Percentiles rank a stretch among this genome's conserved stretches.
Conservation (phyloP, 2,113 vertebrate species). For the Dasyurus viverrinus region DNA sequence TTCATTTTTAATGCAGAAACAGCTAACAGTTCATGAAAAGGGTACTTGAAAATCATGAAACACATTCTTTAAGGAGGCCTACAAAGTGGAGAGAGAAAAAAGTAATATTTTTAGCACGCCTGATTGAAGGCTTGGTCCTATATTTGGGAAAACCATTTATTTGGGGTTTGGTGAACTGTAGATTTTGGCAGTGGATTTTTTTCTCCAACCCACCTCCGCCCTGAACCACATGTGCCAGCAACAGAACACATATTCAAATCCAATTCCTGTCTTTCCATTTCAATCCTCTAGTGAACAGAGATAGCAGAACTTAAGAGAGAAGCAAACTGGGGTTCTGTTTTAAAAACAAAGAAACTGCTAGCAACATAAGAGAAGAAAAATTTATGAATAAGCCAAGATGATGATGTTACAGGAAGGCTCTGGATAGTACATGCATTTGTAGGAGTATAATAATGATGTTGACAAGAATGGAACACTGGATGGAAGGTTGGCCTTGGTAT, state of each 20-base stretch:
- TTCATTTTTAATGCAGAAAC: slow-evolving; percentile 31
- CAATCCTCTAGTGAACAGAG: not conserved
- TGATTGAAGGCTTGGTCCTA: slow-evolving; percentile 37
- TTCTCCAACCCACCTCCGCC: slow-evolving; percentile 17
- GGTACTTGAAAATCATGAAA: slow-evolving; percentile 27
- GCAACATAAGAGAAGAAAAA: not conserved
- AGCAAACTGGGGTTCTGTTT: not conserved
- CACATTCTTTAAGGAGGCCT: slow-evolving; percentile 12
- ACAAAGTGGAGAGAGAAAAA: not conserved
- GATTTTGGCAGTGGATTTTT: slow-evolving; percentile 19
- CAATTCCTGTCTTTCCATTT: not conserved
- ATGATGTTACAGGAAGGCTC: not conserved
- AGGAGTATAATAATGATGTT: not conserved
- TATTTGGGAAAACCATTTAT: slow-evolving; percentile 69
- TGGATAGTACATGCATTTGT: not conserved
- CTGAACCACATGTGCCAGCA: not conserved
- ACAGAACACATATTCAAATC: not conserved
- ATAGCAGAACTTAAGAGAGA: not conserved
- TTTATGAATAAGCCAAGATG: not conserved
- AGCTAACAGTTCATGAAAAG: not conserved
- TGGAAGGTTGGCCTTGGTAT: not conserved
- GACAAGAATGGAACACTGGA: not conserved
- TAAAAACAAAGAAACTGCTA: not conserved
- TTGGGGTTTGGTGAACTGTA: slow-evolving; percentile 54
- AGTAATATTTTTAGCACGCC: slow-evolving; percentile 54